These are phyloP conservation scores for Eumaeus atala DNA, from an alignment of 1,140 invertebrate genomes.

Conservation along the genomic window DNA sequence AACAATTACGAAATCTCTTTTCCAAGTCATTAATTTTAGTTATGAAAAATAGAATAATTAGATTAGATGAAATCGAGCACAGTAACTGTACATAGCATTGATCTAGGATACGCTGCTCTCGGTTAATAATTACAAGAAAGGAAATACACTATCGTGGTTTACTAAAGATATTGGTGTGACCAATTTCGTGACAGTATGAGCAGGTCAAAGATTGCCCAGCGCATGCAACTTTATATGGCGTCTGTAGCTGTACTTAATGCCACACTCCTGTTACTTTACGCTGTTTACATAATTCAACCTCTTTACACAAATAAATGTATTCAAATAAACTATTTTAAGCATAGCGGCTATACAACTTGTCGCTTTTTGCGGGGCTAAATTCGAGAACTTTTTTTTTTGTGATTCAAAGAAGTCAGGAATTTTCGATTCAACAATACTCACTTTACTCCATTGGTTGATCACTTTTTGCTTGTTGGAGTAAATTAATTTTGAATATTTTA, in stretches of 20 bases:
- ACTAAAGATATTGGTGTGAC: conserved; percentile 12
- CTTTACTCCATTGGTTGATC: too few species aligned
- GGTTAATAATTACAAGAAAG: conserved; percentile 8
- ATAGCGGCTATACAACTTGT: conserved; percentile 4
- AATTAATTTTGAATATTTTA: conserved; percentile 6
- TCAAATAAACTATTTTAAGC: conserved; percentile 10
- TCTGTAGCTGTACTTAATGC: conserved; percentile 27
- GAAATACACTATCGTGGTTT: conserved; percentile 10
- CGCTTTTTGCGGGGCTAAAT: not conserved
- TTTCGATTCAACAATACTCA: too few species aligned
- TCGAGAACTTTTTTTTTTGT: not conserved
- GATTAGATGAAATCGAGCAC: too few species aligned
- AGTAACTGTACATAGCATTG: conserved; percentile 4
- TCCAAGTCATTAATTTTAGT: too few species aligned
- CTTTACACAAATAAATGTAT: conserved; percentile 34
- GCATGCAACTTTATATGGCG: conserved; percentile 26
- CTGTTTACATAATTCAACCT: conserved; percentile 35
- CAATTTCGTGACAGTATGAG: conserved; percentile 28
- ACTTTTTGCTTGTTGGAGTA: conserved; percentile 8
- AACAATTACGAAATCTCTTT: too few species aligned
- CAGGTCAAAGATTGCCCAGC: conserved; percentile 26
- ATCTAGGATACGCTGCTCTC: conserved; percentile 7
- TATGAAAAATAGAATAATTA: too few species aligned
- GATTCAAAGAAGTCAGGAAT: too few species aligned
- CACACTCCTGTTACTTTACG: conserved; percentile 47